phyloP scores from a whole-genome alignment of 2,888 invertebrate genomes.

The Clostera curtula region DNA sequence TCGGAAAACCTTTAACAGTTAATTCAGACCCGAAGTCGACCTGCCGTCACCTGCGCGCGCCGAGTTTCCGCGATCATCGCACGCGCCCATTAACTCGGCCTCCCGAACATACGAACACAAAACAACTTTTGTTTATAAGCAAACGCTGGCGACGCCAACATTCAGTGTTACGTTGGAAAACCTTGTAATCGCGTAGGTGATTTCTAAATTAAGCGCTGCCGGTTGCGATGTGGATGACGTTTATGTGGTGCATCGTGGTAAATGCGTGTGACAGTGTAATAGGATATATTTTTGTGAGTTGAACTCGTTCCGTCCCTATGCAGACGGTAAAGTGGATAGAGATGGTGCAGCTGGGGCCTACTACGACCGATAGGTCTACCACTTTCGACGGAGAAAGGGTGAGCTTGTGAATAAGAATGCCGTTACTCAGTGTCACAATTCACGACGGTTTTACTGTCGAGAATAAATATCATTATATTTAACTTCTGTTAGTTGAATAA shows the following conservation, averaged over 20 bases:
- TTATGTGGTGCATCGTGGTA: slow-evolving; percentile 35
- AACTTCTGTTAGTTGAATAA: too few relatives aligned
- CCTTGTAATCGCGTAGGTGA: slow-evolving; percentile 58
- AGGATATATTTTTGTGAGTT: slow-evolving; percentile 24
- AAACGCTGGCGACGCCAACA: slow-evolving; percentile 36
- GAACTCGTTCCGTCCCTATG: slow-evolving; percentile 39
- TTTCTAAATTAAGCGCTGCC: slow-evolving; percentile 54
- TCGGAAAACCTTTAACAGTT: slow-evolving; percentile 19
- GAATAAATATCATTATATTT: slow-evolving; percentile 2
- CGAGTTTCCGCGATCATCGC: slow-evolving; percentile 35
- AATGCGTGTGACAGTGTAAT: slow-evolving; percentile 15
- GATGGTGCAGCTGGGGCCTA: slow-evolving; percentile 60
- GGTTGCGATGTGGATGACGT: slow-evolving; percentile 44
- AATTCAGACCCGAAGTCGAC: slow-evolving; percentile 19
- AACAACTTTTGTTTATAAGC: slow-evolving; percentile 56
- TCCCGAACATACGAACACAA: slow-evolving; percentile 27
- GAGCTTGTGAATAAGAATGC: slow-evolving; percentile 30
- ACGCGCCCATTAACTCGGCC: slow-evolving; percentile 35
- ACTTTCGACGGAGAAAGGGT: slow-evolving; percentile 60
- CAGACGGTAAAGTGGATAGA: slow-evolving; percentile 69
- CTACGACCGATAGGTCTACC: slow-evolving; percentile 41
- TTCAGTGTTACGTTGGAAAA: slow-evolving; percentile 49
- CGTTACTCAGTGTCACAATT: slow-evolving; percentile 21
- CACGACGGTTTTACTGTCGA: too few relatives aligned
- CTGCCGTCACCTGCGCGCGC: slow-evolving; percentile 23